These are phyloP conservation scores for Ligdia adustata DNA, from an alignment of 2,888 invertebrate species.

Conservation along the genomic window DNA sequence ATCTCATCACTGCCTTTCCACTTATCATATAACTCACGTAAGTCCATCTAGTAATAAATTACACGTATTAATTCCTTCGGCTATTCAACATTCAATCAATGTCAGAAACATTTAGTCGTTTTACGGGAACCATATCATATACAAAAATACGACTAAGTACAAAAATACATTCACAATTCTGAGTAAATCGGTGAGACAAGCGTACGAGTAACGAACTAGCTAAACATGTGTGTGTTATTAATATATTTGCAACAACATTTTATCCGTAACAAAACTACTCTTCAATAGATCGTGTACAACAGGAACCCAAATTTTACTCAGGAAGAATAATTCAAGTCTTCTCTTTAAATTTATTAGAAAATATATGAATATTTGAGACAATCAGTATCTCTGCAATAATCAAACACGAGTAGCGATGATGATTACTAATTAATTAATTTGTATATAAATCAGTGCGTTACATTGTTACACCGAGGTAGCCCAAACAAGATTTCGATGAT, in stretches of 20 bases:
- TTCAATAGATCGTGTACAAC: constrained; percentile 15
- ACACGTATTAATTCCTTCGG: constrained; percentile 18
- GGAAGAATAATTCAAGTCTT: too few relatives aligned
- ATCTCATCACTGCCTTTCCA: constrained; percentile 51
- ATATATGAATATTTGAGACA: too few relatives aligned
- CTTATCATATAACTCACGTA: constrained; percentile 55
- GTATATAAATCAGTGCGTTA: background rate
- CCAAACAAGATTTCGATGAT: constrained; percentile 14
- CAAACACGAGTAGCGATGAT: too few relatives aligned
- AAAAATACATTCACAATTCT: constrained; percentile 38
- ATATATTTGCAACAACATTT: constrained; percentile 1
- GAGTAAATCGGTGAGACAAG: constrained; percentile 25
- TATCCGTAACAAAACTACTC: background rate
- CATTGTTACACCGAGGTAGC: background rate
- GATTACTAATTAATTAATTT: too few relatives aligned
- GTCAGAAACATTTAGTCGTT: too few relatives aligned
- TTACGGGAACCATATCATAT: too few relatives aligned
- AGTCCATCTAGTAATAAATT: constrained; percentile 59
- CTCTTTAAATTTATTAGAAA: too few relatives aligned
- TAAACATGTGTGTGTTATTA: constrained; percentile 12
- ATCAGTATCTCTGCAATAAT: too few relatives aligned
- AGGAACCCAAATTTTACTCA: constrained; percentile 32
- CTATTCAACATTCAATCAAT: constrained; percentile 1
- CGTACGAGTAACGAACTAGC: constrained; percentile 25
- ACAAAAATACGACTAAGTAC: constrained; percentile 33